phyloP scores from a whole-genome alignment of 2,888 invertebrate genomes.

The Ommatoiulus sabulosus region DNA sequence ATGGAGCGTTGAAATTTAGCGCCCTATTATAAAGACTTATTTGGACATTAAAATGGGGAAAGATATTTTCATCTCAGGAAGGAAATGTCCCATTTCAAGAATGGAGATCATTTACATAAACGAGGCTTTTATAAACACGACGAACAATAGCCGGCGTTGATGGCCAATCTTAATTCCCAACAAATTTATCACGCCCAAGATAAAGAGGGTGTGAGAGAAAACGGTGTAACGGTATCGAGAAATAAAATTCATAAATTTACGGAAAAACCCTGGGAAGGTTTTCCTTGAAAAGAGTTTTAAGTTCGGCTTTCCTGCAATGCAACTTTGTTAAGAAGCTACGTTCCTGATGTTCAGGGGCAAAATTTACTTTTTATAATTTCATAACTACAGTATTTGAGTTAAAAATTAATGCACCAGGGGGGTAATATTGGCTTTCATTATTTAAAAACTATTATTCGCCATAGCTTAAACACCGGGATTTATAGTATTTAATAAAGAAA shows the following conservation, averaged over 20 bases:
- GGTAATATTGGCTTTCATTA: too few species aligned
- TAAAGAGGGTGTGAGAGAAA: background rate
- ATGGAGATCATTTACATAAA: conserved; percentile 39
- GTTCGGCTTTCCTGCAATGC: too few species aligned
- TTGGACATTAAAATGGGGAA: conserved; percentile 14
- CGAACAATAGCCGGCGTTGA: background rate
- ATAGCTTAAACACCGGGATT: too few species aligned
- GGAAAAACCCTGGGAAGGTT: too few species aligned
- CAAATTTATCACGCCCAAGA: conserved; percentile 16
- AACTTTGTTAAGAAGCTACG: too few species aligned
- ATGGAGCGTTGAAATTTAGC: background rate
- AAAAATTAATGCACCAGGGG: too few species aligned
- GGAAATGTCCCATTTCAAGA: conserved; percentile 9
- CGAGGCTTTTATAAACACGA: background rate
- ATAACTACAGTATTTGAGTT: too few species aligned
- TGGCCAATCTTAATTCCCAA: conserved; percentile 23
- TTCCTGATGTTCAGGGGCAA: too few species aligned
- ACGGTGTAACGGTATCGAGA: background rate
- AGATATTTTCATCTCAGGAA: conserved; percentile 6
- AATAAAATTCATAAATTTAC: background rate
- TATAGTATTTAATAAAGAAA: too few species aligned
- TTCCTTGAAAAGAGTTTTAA: too few species aligned
- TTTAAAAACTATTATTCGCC: too few species aligned
- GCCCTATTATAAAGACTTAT: background rate
- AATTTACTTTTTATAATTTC: too few species aligned